phyloP scores from a whole-genome alignment of 2,113 vertebrate genomes.

The Pelusios castaneus region DNA sequence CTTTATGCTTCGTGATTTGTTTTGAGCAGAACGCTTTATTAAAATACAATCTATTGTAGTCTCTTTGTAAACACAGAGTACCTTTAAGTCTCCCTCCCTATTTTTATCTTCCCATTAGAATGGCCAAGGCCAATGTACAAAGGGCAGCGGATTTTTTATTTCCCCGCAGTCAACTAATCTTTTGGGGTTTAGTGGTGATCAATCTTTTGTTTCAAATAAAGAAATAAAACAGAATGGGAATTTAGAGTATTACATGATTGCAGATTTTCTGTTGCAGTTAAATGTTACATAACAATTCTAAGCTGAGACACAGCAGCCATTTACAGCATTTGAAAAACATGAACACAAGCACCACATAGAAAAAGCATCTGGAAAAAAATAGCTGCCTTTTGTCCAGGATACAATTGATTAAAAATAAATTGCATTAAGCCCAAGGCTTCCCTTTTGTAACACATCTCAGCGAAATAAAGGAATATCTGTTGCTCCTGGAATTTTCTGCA shows the following conservation, averaged over 20 bases:
- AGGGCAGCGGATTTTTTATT: background rate
- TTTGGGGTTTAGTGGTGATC: background rate
- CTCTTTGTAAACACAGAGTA: background rate
- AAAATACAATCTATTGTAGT: background rate
- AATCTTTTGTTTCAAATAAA: constrained; percentile 37
- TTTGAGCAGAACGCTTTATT: background rate
- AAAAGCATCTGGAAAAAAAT: background rate
- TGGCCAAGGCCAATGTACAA: background rate
- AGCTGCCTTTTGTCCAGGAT: constrained; percentile 43
- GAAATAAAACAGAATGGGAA: constrained; percentile 47
- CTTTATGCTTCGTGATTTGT: background rate
- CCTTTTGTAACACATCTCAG: constrained; percentile 9
- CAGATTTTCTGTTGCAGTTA: constrained; percentile 22
- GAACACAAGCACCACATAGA: constrained; percentile 27
- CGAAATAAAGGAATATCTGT: constrained; percentile 18
- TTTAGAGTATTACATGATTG: constrained; percentile 25
- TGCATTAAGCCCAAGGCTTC: constrained; percentile 42
- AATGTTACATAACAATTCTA: constrained; percentile 11
- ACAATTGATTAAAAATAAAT: constrained; percentile 51
- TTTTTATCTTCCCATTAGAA: background rate
- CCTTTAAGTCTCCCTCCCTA: background rate
- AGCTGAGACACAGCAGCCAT: background rate
- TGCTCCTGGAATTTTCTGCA: constrained; percentile 13
- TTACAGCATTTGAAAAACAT: constrained; percentile 6
- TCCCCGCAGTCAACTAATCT: background rate